Conservation (phyloP, 2,797 vertebrate genomes). For the Galagoides demidoff region DNA sequence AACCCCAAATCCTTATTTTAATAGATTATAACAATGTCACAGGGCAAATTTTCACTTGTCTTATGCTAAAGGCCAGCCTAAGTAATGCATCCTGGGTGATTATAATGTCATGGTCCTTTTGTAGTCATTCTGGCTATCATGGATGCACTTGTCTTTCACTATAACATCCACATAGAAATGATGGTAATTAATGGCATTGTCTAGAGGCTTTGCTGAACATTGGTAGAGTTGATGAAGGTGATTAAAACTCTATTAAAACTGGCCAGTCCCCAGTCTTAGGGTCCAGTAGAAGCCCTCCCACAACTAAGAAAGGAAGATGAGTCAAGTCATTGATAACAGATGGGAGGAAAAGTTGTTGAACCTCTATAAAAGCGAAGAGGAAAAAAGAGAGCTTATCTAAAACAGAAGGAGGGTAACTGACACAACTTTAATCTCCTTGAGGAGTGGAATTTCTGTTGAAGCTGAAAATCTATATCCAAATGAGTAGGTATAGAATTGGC, state of each 20-base stretch:
- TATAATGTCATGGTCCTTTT: neutral
- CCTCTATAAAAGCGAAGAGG: neutral
- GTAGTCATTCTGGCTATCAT: neutral
- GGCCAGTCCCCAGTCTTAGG: neutral
- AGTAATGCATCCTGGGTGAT: neutral
- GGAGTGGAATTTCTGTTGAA: constrained; percentile 39
- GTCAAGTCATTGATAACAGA: neutral
- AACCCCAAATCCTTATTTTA: neutral
- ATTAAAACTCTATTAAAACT: neutral
- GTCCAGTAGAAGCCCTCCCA: neutral
- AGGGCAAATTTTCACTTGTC: neutral
- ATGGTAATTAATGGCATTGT: neutral
- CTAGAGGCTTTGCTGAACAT: neutral
- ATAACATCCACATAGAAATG: neutral
- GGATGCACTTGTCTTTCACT: neutral
- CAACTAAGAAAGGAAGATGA: neutral
- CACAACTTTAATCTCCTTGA: constrained; percentile 27
- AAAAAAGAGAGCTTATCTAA: neutral
- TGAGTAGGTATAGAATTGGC: constrained; percentile 9
- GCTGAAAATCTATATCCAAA: constrained; percentile 45
- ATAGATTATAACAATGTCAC: neutral
- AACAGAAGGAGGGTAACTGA: neutral
- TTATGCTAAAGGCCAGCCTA: neutral
- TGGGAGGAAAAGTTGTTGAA: neutral
- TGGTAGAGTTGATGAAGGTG: neutral